These are phyloP conservation scores for Australoheros facetus DNA, from an alignment of 2,797 vertebrate species.

Conservation along the genomic window DNA sequence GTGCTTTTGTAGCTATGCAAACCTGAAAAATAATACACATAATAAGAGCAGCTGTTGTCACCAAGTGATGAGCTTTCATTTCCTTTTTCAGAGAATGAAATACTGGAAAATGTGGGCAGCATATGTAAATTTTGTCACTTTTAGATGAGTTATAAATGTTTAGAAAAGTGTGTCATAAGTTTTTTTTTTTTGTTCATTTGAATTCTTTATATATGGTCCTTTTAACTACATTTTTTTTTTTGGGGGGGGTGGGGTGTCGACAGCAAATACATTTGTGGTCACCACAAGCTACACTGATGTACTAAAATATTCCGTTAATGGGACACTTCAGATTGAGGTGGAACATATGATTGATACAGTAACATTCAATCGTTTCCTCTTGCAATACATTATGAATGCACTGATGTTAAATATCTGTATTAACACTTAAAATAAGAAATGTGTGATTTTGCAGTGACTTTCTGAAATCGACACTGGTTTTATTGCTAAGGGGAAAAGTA, in stretches of 20 bases:
- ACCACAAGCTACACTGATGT: not conserved
- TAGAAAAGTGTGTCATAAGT: not conserved
- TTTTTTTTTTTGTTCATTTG: too few species aligned
- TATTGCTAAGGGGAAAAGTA: not conserved
- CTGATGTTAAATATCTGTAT: not conserved
- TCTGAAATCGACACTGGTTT: not conserved
- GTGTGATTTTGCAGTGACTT: not conserved
- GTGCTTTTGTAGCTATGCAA: not conserved
- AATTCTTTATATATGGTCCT: too few species aligned
- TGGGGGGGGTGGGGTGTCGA: not conserved
- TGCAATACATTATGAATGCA: not conserved
- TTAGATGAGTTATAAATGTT: not conserved
- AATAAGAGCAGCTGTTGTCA: not conserved
- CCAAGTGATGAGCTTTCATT: slow-evolving; percentile 21
- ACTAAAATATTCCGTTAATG: not conserved
- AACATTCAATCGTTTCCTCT: not conserved
- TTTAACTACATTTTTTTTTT: too few species aligned
- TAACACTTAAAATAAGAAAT: too few species aligned
- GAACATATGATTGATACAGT: not conserved
- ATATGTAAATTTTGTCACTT: not conserved
- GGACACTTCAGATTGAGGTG: not conserved
- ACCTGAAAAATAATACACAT: not conserved
- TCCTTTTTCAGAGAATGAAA: slow-evolving; percentile 23
- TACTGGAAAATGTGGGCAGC: not conserved
- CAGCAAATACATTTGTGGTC: not conserved